Percentiles rank a stretch among this genome's conserved stretches.
Conservation (phyloP, 92 coral and sea anemone genomes). For the Heteractis magnifica region DNA sequence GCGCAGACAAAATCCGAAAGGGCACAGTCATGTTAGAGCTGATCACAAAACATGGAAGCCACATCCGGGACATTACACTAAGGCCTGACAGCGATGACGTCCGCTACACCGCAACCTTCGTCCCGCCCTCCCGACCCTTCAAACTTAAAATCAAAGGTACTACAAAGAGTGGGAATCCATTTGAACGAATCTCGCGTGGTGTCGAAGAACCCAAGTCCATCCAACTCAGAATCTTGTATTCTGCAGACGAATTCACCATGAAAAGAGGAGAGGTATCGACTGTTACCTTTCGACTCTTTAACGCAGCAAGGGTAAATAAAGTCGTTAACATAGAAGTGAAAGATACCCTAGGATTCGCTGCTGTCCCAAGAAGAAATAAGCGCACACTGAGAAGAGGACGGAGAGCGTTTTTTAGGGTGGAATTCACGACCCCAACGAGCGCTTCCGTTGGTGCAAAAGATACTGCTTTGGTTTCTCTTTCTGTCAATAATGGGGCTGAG, state of each 20-base stretch:
- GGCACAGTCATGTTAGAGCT: conserved; percentile 66
- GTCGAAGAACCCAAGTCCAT: conserved; percentile 59
- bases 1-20: conserved; percentile 57
- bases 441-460: conserved; percentile 26
- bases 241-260: conserved; percentile 64
- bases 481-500: conserved; percentile 14
- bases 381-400: conserved; percentile 12
- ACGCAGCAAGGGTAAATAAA: conserved; percentile 16
- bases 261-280: conserved; percentile 43
- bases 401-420: conserved; percentile 13
- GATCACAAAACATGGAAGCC: conserved; percentile 62
- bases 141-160: conserved; percentile 69
- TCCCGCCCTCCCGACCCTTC: conserved; percentile 56
- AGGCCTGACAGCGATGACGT: conserved; percentile 46
- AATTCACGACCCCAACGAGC: conserved; percentile 11
- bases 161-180: conserved; percentile 61
- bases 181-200: conserved; percentile 70
- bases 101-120: conserved; percentile 66
- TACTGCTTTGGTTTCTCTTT: conserved; percentile 26
- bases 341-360: conserved; percentile 42
- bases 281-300: conserved; percentile 56
- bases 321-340: conserved; percentile 18
- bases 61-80: conserved; percentile 50
- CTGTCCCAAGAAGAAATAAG: not conserved
- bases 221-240: conserved; percentile 56